phyloP scores from a whole-genome alignment of 2,888 invertebrate genomes.

The Tenthredo scrophulariae region DNA sequence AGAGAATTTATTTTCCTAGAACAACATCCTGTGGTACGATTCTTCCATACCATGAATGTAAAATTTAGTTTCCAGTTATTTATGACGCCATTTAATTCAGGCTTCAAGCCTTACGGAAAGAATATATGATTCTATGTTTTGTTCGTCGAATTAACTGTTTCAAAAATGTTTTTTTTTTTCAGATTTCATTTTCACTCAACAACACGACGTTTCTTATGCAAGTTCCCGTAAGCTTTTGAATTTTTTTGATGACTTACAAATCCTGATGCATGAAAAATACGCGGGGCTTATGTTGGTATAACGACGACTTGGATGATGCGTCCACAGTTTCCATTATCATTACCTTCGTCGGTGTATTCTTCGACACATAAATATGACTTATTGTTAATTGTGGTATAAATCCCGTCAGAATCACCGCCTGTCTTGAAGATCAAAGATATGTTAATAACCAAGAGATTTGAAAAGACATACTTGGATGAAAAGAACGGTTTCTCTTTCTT shows the following conservation, averaged over 20 bases:
- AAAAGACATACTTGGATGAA: not conserved
- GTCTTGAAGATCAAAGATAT: not conserved
- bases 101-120: not conserved
- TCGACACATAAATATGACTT: not conserved
- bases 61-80: not conserved
- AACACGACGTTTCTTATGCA: not conserved
- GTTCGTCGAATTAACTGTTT: not conserved
- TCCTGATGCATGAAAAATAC: too few relatives aligned
- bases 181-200: not conserved
- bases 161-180: not conserved
- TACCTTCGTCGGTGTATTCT: not conserved
- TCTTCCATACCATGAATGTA: not conserved
- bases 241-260: not conserved
- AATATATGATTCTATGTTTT: not conserved
- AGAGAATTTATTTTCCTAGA: not conserved
- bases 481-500: not conserved
- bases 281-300: not conserved
- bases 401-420: not conserved
- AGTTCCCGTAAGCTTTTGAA: not conserved
- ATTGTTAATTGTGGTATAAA: not conserved
- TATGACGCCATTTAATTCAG: not conserved
- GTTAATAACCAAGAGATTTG: not conserved
- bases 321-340: not conserved
- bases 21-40: not conserved
- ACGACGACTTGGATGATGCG: not conserved